A percentile compares a stretch with the other conserved stretches of the same genome.
phyloP scores from a whole-genome alignment of 1,140 invertebrate genomes.

The Ylistrum balloti region DNA sequence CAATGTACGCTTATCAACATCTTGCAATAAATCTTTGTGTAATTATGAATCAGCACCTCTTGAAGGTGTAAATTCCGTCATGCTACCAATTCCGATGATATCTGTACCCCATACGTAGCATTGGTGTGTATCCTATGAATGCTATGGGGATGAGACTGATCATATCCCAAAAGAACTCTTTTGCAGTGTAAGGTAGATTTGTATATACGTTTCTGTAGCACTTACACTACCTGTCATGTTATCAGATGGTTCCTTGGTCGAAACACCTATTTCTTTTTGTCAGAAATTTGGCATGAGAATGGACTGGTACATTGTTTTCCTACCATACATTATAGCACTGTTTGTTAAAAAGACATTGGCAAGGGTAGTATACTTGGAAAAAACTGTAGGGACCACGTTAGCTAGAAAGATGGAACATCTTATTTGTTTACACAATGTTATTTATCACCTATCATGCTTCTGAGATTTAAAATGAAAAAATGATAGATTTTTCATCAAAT shows the following conservation, averaged over 20 bases:
- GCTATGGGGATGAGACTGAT: not conserved
- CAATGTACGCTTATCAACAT: not conserved
- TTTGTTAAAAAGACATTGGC: too few species aligned
- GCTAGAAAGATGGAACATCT: too few species aligned
- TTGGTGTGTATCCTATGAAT: not conserved
- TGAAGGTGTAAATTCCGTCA: not conserved
- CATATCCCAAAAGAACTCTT: not conserved
- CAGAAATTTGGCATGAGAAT: not conserved
- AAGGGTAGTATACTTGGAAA: too few species aligned
- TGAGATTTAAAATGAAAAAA: too few species aligned
- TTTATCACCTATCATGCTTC: too few species aligned
- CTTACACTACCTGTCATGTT: not conserved
- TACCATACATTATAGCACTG: not conserved
- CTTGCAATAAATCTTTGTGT: not conserved
- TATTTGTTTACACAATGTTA: too few species aligned
- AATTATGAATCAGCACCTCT: not conserved
- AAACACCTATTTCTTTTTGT: not conserved
- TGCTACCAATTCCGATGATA: not conserved
- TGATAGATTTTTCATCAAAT: too few species aligned
- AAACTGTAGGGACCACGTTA: too few species aligned
- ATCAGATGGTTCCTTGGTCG: not conserved
- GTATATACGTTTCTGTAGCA: not conserved
- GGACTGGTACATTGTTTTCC: not conserved
- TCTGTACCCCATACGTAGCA: not conserved
- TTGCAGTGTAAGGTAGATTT: not conserved